Evolutionary conservation across 35 echinoderm and acorn worm species (phyloP).

Genomic region (Lytechinus pictus): DNA sequence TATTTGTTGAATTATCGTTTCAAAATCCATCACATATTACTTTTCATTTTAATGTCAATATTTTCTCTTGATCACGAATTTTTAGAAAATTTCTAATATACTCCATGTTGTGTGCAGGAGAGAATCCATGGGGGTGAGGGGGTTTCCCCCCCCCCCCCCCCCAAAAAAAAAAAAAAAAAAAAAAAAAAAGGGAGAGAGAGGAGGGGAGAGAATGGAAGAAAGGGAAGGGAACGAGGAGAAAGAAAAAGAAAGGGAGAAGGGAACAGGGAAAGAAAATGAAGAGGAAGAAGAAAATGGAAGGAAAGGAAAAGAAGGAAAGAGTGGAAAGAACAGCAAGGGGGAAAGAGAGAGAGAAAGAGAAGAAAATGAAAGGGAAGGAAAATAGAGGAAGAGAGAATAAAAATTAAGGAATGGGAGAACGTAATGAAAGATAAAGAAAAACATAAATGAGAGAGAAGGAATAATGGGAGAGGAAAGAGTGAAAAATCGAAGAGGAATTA

Average conservation of each 20-base stretch:
- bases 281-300: background rate
- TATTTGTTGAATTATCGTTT: no score
- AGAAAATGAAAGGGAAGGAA: background rate
- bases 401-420: background rate
- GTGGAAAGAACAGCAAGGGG: background rate
- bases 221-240: background rate
- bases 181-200: no score
- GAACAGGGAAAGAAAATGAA: background rate
- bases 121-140: no score
- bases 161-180: no score
- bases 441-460: background rate
- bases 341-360: background rate
- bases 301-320: background rate
- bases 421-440: background rate
- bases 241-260: background rate
- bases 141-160: no score
- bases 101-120: no score
- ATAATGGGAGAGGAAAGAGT: background rate
- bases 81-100: no score
- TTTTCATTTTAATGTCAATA: no score
- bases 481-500: no score
- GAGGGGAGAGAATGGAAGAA: background rate
- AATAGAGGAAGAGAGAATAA: no score
- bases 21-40: no score
- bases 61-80: no score